These are phyloP conservation scores for Epinotia demarniana DNA, from an alignment of 2,888 invertebrate genomes.

Conservation along the genomic window DNA sequence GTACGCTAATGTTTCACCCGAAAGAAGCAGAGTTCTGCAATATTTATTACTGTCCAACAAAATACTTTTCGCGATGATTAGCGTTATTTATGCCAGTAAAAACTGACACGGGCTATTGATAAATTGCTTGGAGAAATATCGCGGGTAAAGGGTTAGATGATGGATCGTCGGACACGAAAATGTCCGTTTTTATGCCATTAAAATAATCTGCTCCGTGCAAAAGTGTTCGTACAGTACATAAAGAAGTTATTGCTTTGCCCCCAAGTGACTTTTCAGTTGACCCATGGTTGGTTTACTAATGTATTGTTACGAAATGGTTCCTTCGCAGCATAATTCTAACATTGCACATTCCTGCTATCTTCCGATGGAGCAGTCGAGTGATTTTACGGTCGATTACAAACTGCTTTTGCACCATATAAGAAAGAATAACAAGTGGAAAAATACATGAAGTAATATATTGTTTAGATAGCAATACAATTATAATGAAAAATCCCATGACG, in stretches of 20 bases:
- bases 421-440: too few relatives aligned
- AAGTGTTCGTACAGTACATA: background rate
- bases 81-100: slow-evolving; percentile 21
- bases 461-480: too few relatives aligned
- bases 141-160: slow-evolving; percentile 16
- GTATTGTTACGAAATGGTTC: too few relatives aligned
- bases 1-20: background rate
- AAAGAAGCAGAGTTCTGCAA: background rate
- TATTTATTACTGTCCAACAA: background rate
- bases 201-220: background rate
- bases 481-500: too few relatives aligned
- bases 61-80: slow-evolving; percentile 1
- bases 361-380: too few relatives aligned
- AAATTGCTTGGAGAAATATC: background rate
- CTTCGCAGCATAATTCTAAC: too few relatives aligned
- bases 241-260: background rate
- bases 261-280: too few relatives aligned
- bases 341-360: too few relatives aligned
- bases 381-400: too few relatives aligned
- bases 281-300: too few relatives aligned
- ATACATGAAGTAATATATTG: too few relatives aligned
- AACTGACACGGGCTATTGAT: slow-evolving; percentile 16
- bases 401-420: too few relatives aligned
- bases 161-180: slow-evolving; percentile 17
- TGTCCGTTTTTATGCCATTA: slow-evolving; percentile 8